phyloP scores from a whole-genome alignment of 2,113 vertebrate species.

The Melanostigma gelatinosum region DNA sequence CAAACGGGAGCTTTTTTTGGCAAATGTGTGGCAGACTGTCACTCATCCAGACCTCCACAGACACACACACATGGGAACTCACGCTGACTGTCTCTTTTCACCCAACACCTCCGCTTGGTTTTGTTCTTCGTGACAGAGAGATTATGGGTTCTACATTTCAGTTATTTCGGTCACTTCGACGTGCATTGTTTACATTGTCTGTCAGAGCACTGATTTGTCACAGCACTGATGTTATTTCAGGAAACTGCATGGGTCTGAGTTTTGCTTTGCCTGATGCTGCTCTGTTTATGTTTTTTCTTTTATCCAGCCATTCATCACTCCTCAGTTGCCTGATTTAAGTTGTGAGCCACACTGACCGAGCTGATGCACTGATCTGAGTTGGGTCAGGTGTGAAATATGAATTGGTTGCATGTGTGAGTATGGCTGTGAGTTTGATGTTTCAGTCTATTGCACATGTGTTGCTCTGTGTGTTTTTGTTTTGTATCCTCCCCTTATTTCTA shows the following conservation, averaged over 20 bases:
- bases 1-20: conserved; percentile 27
- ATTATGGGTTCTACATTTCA: conserved; percentile 26
- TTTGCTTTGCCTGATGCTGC: conserved; percentile 63
- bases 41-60: conserved; percentile 49
- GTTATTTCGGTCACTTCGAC: conserved; percentile 23
- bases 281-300: conserved; percentile 71
- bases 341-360: conserved; percentile 72
- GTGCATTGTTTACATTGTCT: conserved; percentile 28
- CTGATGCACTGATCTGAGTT: conserved; percentile 72
- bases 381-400: conserved; percentile 73
- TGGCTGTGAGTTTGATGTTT: conserved; percentile 61
- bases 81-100: conserved; percentile 20
- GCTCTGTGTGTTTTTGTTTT: conserved; percentile 5
- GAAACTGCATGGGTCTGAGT: conserved; percentile 43
- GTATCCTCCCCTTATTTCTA: background rate
- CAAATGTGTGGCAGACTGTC: conserved; percentile 23
- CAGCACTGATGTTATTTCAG: conserved; percentile 39
- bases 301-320: conserved; percentile 75
- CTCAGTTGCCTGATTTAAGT: conserved; percentile 78
- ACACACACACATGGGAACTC: conserved; percentile 45
- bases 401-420: conserved; percentile 78
- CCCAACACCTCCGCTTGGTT: conserved; percentile 31
- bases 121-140: conserved; percentile 22
- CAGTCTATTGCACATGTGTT: conserved; percentile 25
- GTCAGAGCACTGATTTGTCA: conserved; percentile 29